Evolutionary conservation across 2,888 invertebrate species (phyloP).

Genomic region (Rhorus exstirpatorius): DNA sequence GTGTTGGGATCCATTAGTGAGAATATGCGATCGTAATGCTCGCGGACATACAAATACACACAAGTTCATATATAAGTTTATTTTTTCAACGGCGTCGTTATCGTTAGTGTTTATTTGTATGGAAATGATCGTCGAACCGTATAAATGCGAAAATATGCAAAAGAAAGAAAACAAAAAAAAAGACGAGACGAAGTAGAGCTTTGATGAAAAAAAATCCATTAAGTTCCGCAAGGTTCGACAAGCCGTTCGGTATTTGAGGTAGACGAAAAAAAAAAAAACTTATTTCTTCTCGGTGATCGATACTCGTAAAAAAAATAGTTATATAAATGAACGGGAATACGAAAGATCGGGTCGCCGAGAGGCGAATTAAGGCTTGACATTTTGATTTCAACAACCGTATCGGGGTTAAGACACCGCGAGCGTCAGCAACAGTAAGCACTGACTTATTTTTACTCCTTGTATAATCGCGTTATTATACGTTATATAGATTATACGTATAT

Average conservation of each 20-base stretch:
- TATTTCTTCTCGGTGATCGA: slow-evolving; percentile 18
- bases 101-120: slow-evolving; percentile 31
- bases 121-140: slow-evolving; percentile 32
- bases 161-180: slow-evolving; percentile 11
- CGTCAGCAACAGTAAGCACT: slow-evolving; percentile 23
- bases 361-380: slow-evolving; percentile 54
- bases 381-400: slow-evolving; percentile 62
- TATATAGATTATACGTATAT: too few relatives aligned
- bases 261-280: slow-evolving; percentile 17
- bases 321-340: slow-evolving; percentile 15
- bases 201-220: slow-evolving; percentile 6
- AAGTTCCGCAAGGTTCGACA: slow-evolving; percentile 1
- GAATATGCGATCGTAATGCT: slow-evolving; percentile 34
- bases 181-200: background rate
- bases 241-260: slow-evolving; percentile 10
- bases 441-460: slow-evolving; percentile 49
- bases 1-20: slow-evolving; percentile 25
- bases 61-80: background rate
- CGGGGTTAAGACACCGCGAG: slow-evolving; percentile 59
- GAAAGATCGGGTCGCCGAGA: slow-evolving; percentile 11
- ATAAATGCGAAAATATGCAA: slow-evolving; percentile 6
- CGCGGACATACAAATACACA: background rate
- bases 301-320: slow-evolving; percentile 19
- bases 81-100: slow-evolving; percentile 28
- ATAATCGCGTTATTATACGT: background rate